Conservation (phyloP, 2,797 vertebrate species). For the Peromyscus eremicus region DNA sequence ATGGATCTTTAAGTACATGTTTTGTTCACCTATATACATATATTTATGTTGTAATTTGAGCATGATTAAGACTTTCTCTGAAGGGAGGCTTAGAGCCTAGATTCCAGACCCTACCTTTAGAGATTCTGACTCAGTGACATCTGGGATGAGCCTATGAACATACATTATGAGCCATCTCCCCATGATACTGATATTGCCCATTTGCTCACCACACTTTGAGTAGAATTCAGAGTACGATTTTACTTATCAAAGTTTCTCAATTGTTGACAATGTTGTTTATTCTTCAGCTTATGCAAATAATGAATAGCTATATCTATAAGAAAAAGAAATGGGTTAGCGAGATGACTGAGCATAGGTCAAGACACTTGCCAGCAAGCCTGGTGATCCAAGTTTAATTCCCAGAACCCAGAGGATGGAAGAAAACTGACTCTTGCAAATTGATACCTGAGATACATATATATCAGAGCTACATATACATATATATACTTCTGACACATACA, state of each 20-base stretch:
- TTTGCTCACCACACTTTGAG: background rate
- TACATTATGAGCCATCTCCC: background rate
- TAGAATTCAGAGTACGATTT: background rate
- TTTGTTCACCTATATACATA: background rate
- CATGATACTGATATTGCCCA: fast-evolving
- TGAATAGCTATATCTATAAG: conserved; percentile 36
- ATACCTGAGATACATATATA: background rate
- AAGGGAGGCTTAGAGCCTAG: background rate
- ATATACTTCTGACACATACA: background rate
- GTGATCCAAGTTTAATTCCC: background rate
- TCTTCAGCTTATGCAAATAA: conserved; percentile 1
- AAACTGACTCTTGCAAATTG: background rate
- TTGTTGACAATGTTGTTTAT: background rate
- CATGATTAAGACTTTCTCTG: background rate
- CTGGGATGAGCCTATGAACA: too few species aligned
- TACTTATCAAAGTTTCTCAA: background rate
- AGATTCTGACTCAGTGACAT: background rate
- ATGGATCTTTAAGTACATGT: background rate
- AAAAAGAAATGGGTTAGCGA: background rate
- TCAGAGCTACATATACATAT: background rate
- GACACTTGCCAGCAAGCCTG: background rate
- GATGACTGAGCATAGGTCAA: background rate
- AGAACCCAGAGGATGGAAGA: background rate
- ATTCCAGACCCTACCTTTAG: background rate
- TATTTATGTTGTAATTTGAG: background rate